These are phyloP conservation scores for Orchesella flavescens DNA, from an alignment of 2,888 invertebrate genomes.

Conservation along the genomic window DNA sequence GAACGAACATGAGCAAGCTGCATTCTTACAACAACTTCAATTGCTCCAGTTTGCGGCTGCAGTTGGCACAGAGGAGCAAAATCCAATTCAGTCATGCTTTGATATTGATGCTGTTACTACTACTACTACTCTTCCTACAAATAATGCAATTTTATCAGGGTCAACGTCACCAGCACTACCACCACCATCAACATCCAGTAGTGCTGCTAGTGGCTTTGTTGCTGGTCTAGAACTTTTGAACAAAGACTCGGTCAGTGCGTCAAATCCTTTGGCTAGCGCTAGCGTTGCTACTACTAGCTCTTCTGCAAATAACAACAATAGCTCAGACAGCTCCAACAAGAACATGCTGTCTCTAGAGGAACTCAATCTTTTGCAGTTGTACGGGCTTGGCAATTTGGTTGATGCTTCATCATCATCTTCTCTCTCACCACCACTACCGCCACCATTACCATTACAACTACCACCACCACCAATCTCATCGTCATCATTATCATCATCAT, in stretches of 20 bases:
- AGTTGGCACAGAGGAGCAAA: conserved; percentile 29
- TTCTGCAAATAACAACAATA: conserved; percentile 32
- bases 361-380: conserved; percentile 66
- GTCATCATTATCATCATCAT: conserved; percentile 18
- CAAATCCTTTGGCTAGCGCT: background rate
- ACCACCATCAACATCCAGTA: background rate
- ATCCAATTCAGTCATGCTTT: conserved; percentile 22
- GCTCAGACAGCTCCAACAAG: conserved; percentile 26
- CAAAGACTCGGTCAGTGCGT: background rate
- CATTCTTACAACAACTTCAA: conserved; percentile 69
- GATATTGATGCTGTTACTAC: background rate
- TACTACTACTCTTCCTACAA: conserved; percentile 18
- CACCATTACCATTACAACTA: conserved; percentile 26
- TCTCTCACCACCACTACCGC: conserved; percentile 29
- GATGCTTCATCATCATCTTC: conserved; percentile 35
- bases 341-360: conserved; percentile 46
- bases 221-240: background rate
- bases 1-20: conserved; percentile 46
- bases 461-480: background rate
- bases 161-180: conserved; percentile 28
- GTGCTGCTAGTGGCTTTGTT: conserved; percentile 14
- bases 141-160: conserved; percentile 40
- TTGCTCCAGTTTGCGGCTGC: conserved; percentile 61
- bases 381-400: conserved; percentile 64
- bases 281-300: background rate